Evolutionary conservation across 2,888 invertebrate species (phyloP), one percentile per base, ranked within the genome.

Genomic region (Aproaerema taeniolella): DNA sequence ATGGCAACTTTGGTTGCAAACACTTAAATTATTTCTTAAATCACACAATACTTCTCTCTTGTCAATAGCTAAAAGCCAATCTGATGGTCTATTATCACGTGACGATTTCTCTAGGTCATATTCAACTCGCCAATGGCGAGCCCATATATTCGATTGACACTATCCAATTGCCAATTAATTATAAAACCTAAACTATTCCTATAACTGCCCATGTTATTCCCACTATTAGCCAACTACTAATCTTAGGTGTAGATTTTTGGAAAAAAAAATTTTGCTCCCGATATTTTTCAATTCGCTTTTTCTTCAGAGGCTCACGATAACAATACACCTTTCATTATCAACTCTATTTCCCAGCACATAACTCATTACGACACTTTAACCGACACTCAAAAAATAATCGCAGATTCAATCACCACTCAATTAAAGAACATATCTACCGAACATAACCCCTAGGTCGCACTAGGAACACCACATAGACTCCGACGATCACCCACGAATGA

Each of bases 401-500:
- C 30, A n/a, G 16, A 26, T 11, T 7, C 16, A 4, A 31, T 31
- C 7, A 31, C 15, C 4, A 2, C 2, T 4, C n/a, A 36, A 11
- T 36, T 36, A 16, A 26, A 16, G 11, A 28, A 28, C 3, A 36
- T 36, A 7, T 36, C 35, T 1, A 16, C 15, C 3, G 35, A 28
- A 24, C 2, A 1, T 12, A 8, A 11, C 13, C 24, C 1, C 9
- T 33, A 12, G 33, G 20, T 2, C n/a, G 13, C 1, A 36, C 28
- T 8, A 7, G 7, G 26, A 26, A 26, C 28, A 36, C 6, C 26
- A 10, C 6, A 28, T 28, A 2, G 28, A 36, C 12, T 28, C 28
- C 10, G 52, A 47, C 1, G 48, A 50, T 12, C 31, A 42, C 24
- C 17, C 13, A 2, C 52, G 51, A 5, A 46, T 51, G 12, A 32